Evolutionary conservation across 1,140 invertebrate species (phyloP).

Genomic region (Drosophila teissieri): DNA sequence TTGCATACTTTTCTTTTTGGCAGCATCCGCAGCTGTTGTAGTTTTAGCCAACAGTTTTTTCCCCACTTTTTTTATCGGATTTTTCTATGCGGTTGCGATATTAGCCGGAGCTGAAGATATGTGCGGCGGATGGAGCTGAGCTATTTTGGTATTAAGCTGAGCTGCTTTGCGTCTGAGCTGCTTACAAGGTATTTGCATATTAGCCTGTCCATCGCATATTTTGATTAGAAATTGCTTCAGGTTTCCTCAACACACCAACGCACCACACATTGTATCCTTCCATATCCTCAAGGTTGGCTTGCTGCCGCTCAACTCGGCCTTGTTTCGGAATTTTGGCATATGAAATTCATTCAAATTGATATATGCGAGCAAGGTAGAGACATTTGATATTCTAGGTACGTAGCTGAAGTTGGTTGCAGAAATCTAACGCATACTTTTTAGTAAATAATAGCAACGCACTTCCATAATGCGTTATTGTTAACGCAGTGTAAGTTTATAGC

Average conservation of each 20-base stretch:
- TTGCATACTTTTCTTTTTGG: constrained; percentile 66
- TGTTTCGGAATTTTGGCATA: constrained; percentile 38
- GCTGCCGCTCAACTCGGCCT: constrained; percentile 23
- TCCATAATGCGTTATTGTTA: background rate
- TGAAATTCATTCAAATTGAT: constrained; percentile 35
- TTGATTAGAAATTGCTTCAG: constrained; percentile 71
- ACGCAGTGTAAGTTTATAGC: too few relatives aligned
- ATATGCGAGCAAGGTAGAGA: background rate
- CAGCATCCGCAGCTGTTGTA: constrained; percentile 35
- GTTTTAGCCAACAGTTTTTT: background rate
- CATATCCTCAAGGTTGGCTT: constrained; percentile 12
- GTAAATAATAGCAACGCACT: too few relatives aligned
- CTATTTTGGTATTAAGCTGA: constrained; percentile 73
- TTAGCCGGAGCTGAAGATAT: constrained; percentile 57
- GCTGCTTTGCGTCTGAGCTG: constrained; percentile 62
- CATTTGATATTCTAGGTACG: constrained; percentile 1
- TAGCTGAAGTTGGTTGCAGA: background rate
- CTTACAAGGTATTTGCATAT: constrained; percentile 62
- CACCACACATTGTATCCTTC: constrained; percentile 11
- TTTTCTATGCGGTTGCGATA: constrained; percentile 23
- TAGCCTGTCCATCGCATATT: constrained; percentile 44
- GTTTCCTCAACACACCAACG: constrained; percentile 25
- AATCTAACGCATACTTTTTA: background rate
- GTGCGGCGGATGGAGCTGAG: constrained; percentile 58
- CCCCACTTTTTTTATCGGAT: background rate